Evolutionary conservation across 2,113 vertebrate species (phyloP).

Genomic region (Scatophagus argus): DNA sequence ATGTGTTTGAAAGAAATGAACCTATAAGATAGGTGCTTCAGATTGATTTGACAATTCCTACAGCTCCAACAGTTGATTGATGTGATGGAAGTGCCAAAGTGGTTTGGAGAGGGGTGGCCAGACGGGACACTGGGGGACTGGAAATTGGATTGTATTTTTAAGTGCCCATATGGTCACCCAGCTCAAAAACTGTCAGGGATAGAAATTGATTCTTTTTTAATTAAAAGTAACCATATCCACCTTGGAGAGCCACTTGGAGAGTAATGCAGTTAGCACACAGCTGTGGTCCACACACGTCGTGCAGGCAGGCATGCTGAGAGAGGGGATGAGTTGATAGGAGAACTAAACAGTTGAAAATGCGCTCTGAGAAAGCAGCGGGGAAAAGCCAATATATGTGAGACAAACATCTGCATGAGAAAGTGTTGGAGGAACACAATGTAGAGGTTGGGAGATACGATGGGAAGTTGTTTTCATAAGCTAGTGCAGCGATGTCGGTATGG

Average conservation of each 20-base stretch:
- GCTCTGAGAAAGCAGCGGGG: background rate
- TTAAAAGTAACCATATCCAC: constrained; percentile 85
- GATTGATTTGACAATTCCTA: constrained; percentile 61
- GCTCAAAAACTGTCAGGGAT: constrained; percentile 72
- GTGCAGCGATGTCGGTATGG: constrained; percentile 64
- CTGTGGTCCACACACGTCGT: constrained; percentile 68
- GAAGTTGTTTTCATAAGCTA: constrained; percentile 60
- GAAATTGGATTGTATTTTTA: constrained; percentile 83
- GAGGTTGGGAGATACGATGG: constrained; percentile 25
- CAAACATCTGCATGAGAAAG: constrained; percentile 25
- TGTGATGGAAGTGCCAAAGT: constrained; percentile 60
- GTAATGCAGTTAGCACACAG: constrained; percentile 79
- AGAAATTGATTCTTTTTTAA: constrained; percentile 86
- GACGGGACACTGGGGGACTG: constrained; percentile 33
- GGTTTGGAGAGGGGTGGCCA: constrained; percentile 54
- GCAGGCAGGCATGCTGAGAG: constrained; percentile 18
- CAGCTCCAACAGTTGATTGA: constrained; percentile 44
- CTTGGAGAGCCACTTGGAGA: constrained; percentile 75
- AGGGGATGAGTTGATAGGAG: constrained; percentile 6
- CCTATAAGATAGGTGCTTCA: constrained; percentile 16
- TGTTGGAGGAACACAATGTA: constrained; percentile 10
- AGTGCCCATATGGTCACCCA: constrained; percentile 84
- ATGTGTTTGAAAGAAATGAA: constrained; percentile 19
- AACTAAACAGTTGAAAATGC: constrained; percentile 25
- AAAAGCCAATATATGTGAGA: constrained; percentile 3